Base-by-base conservation (phyloP, 2,888 invertebrate species). In the Cephalotes varians region DNA sequence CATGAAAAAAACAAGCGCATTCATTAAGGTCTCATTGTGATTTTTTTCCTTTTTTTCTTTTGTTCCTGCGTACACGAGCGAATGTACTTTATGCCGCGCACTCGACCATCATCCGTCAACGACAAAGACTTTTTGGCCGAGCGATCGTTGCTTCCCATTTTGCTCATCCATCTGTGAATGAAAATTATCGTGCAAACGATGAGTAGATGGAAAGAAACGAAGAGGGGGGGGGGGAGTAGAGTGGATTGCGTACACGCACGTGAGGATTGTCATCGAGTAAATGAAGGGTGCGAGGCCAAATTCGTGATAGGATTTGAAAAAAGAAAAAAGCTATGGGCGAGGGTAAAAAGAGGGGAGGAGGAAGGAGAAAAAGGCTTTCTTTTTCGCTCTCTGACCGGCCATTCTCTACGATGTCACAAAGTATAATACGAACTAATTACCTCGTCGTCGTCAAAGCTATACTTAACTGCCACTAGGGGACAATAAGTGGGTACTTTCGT, bases 371-470 rank as follows among this genome's bases (percentile, higher is more conserved):
- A 18, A 73, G 64, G n/a, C 51, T 72, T 64, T 21, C 86, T 85
- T 84, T 88, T 84, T 83, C 83, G 76, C 84, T 87, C 83, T 84
- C 82, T 85, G 90, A 85, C 83, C 86, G 89, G 85, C 84, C 86
- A 87, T 90, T 87, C 89, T 88, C 82, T 86, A 90, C 89, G 90
- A 92, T 91, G 91, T 91, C 91, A 92, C 92, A 93, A 92, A 92
- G 93, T 92, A 91, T 92, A 93, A 94, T 92, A 92, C 90, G 92
- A 93, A 93, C 92, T 94, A 94, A 94, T 94, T 94, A 93, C 92
- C 91, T 90, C 90, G 87, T 92, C 90, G 92, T 91, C 91, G 89
- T 93, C 93, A 94, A 94, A 94, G 94, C 90, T 88, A 88, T 83
- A 90, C 93, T 93, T 91, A 90, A 92, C 91, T 89, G 87, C 87